Percentiles rank a stretch among this genome's conserved stretches.
Evolutionary conservation across 2,797 vertebrate species (phyloP).

Genomic region (Smutsia gigantea): DNA sequence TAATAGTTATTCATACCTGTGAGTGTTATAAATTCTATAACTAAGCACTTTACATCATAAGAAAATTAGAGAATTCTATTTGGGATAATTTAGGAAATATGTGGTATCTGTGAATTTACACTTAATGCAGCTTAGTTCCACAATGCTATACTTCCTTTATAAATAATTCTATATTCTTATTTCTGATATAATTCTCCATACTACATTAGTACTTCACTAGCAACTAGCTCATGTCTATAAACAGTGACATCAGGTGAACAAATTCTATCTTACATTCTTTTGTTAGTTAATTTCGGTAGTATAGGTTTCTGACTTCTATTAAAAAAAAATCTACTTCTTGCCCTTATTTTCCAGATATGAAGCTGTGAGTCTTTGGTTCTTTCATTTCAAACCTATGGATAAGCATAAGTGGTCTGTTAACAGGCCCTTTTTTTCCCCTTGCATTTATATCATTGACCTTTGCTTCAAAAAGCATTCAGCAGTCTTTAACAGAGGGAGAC

Average conservation of each 20-base stretch:
- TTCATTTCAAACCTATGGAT: constrained; percentile 81
- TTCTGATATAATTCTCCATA: constrained; percentile 7
- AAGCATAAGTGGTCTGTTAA: constrained; percentile 81
- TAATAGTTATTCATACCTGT: constrained; percentile 7
- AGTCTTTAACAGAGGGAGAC: constrained; percentile 76
- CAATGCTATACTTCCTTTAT: background rate
- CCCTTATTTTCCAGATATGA: constrained; percentile 72
- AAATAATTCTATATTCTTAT: constrained; percentile 11
- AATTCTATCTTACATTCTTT: constrained; percentile 53
- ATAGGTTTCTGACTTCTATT: constrained; percentile 76
- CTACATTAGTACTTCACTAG: background rate
- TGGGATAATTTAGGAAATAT: constrained; percentile 29
- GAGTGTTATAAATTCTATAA: constrained; percentile 16
- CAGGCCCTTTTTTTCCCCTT: constrained; percentile 20
- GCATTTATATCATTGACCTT: constrained; percentile 85
- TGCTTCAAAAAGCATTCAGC: constrained; percentile 83
- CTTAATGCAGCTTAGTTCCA: background rate
- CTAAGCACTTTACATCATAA: background rate
- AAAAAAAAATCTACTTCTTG: constrained; percentile 66
- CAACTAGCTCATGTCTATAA: constrained; percentile 63
- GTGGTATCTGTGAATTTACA: background rate
- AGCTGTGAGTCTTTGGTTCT: constrained; percentile 77
- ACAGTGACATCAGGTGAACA: constrained; percentile 40
- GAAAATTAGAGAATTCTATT: constrained; percentile 10
- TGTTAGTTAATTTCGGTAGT: constrained; percentile 46